phyloP scores from a whole-genome alignment of 2,797 vertebrate genomes.

The Fundulus diaphanus region DNA sequence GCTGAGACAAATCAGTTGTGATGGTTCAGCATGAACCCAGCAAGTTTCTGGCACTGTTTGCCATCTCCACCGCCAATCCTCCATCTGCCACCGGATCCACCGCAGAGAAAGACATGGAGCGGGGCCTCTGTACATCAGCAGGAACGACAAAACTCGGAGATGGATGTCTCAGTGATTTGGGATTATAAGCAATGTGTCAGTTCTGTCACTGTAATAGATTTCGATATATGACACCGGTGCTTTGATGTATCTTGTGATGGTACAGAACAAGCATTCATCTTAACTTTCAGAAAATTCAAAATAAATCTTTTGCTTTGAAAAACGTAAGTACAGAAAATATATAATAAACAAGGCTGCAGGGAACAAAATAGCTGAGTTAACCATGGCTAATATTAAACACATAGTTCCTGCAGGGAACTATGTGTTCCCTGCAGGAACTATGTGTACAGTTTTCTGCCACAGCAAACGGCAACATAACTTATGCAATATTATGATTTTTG shows the following conservation, averaged over 20 bases:
- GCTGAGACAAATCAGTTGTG: slow-evolving; percentile 62
- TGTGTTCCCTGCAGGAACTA: too few species aligned
- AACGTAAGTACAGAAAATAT: not conserved
- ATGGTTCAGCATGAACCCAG: slow-evolving; percentile 55
- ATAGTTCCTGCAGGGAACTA: too few species aligned
- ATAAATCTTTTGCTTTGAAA: not conserved
- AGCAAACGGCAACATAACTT: not conserved
- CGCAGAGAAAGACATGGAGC: slow-evolving; percentile 17
- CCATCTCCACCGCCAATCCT: slow-evolving; percentile 33
- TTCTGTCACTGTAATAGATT: not conserved
- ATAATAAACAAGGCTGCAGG: not conserved
- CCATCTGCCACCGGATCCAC: slow-evolving; percentile 80
- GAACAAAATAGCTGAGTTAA: not conserved
- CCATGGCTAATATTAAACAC: not conserved
- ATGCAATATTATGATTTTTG: not conserved
- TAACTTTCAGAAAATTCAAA: not conserved
- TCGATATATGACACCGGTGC: not conserved
- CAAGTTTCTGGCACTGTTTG: slow-evolving; percentile 66
- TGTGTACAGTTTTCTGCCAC: not conserved
- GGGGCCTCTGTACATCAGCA: not conserved
- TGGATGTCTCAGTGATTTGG: not conserved
- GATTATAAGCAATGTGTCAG: not conserved
- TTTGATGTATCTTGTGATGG: not conserved
- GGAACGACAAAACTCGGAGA: not conserved
- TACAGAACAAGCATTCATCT: too few species aligned